These are phyloP conservation scores for Catharus ustulatus DNA, from an alignment of 2,797 vertebrate species.

Conservation along the genomic window DNA sequence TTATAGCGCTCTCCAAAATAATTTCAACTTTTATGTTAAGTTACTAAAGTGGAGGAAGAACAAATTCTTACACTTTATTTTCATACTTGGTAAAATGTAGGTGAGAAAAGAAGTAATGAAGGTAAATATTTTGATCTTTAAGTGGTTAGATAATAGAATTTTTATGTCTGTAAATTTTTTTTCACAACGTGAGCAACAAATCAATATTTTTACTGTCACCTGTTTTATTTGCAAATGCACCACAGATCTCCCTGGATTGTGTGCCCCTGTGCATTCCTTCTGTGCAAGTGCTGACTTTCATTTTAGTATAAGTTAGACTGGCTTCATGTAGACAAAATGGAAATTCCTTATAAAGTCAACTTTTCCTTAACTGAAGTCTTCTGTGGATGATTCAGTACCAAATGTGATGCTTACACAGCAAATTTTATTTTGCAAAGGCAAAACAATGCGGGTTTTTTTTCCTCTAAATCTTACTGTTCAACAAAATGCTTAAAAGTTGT, in stretches of 20 bases:
- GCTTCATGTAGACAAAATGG: neutral
- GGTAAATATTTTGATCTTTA: neutral
- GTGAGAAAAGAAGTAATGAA: neutral
- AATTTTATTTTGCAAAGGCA: neutral
- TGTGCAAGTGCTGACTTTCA: neutral
- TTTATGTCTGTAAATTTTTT: neutral
- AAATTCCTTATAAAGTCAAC: neutral
- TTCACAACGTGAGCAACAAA: neutral
- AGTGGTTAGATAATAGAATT: neutral
- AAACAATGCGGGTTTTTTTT: fast-evolving
- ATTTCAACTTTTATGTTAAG: neutral
- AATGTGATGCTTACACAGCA: neutral
- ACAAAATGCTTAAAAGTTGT: neutral
- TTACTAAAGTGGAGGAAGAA: neutral
- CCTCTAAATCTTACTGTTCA: neutral
- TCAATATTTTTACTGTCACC: neutral
- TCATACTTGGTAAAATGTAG: neutral
- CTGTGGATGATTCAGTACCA: neutral
- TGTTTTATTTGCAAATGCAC: neutral
- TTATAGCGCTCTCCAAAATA: neutral
- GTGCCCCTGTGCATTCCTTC: neutral
- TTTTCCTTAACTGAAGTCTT: neutral
- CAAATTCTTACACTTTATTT: neutral
- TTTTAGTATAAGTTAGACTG: neutral
- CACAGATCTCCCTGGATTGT: neutral